Evolutionary conservation across 2,113 vertebrate species (phyloP), one percentile per base, ranked within the genome.

Genomic region (Caretta caretta): DNA sequence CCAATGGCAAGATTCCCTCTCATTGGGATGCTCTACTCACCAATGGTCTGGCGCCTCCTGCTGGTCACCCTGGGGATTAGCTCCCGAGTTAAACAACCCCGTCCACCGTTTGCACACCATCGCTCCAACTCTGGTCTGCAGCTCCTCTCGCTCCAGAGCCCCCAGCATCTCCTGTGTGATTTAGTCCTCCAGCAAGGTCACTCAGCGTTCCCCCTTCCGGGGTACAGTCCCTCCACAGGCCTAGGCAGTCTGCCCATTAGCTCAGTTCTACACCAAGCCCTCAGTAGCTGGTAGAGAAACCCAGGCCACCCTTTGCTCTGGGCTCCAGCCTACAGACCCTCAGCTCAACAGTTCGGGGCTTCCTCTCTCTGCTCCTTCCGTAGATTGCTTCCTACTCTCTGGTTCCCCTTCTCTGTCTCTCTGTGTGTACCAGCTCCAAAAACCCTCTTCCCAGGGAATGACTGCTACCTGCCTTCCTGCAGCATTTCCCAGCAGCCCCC

Each of bases 81-180:
- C 62, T 69, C 62, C 29, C 3, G 8, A 69, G 16, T 7, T 31
- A 17, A 9, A 38, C 19, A 1, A 12, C 27, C 11, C 12, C 6
- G 5, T 38, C 17, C 35, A 38, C 2, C 4, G 3, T 65, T 5
- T 8, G n/a, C 19, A 38, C 8, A 10, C 8, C 35, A 0, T 72
- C 35, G 2, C 9, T 22, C 19, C n/a, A 20, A 38, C 5, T 5
- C 19, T 20, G 65, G 65, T 38, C n/a, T 38, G n/a, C n/a, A 6
- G 9, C 65, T 10, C 9, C 65, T 72, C 65, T 38, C n/a, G 35
- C 65, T 8, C 31, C 19, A 38, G n/a, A n/a, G 5, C 19, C 19
- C 8, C 20, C 65, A 38, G 65, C 19, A 10, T 38, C n/a, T 72
- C 19, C 65, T 38, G 10, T 10, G 35, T 10, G 65, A 69, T 35